Evolutionary conservation across 2,888 invertebrate genomes (phyloP).

Genomic region (Ectobius pallidus): DNA sequence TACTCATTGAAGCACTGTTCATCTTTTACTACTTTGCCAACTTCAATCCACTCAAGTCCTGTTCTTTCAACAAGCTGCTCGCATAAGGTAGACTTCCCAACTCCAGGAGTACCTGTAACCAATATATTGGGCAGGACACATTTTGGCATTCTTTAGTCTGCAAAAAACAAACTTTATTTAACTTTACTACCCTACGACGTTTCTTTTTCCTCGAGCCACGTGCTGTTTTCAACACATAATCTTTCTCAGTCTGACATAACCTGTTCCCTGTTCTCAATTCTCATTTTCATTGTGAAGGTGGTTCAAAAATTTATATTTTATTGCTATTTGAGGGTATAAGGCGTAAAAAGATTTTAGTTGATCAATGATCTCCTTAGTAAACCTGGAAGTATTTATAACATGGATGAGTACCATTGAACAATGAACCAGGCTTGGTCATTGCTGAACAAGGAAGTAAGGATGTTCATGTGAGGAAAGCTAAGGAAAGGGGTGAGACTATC

Average conservation of each 20-base stretch:
- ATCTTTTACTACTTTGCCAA: conserved; percentile 88
- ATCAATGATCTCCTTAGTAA: not conserved
- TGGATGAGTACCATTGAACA: not conserved
- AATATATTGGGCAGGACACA: too few species aligned
- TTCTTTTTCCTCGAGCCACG: too few species aligned
- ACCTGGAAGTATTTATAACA: not conserved
- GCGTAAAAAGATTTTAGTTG: too few species aligned
- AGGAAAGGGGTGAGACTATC: not conserved
- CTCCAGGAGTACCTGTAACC: conserved; percentile 96
- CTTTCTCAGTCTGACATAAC: too few species aligned
- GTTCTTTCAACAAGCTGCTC: conserved; percentile 71
- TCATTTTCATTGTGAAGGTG: too few species aligned
- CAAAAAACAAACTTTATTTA: too few species aligned
- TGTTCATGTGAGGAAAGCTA: not conserved
- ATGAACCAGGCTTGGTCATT: not conserved
- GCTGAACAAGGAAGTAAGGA: not conserved
- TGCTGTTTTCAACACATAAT: too few species aligned
- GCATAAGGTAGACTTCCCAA: conserved; percentile 90
- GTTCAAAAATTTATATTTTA: too few species aligned
- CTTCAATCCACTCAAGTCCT: conserved; percentile 79
- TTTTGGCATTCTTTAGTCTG: too few species aligned
- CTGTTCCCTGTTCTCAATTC: too few species aligned
- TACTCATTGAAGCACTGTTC: conserved; percentile 83
- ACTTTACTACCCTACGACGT: too few species aligned
- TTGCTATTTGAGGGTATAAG: too few species aligned